Conservation (phyloP, 2,888 invertebrate genomes). For the Papilio protenor region DNA sequence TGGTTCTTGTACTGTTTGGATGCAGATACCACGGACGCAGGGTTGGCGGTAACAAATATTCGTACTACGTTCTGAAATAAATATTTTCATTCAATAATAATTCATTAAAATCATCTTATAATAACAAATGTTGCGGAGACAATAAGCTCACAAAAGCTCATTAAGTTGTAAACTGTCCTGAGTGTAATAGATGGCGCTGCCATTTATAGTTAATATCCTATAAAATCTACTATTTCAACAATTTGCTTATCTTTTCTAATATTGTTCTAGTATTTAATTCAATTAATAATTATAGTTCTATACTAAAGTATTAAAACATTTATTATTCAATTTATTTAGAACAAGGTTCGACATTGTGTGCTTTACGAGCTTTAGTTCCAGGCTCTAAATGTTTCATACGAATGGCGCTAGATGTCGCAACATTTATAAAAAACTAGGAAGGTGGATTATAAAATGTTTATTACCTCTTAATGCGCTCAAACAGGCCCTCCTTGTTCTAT, state of each 20-base stretch:
- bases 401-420: conserved; percentile 12
- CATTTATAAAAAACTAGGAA: not conserved
- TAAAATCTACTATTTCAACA: not conserved
- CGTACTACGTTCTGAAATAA: conserved; percentile 68
- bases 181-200: not conserved
- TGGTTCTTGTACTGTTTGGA: conserved; percentile 86
- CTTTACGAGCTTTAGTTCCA: not conserved
- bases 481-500: conserved; percentile 85
- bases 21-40: conserved; percentile 87
- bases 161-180: not conserved
- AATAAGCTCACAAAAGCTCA: not conserved
- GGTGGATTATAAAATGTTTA: conserved; percentile 3
- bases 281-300: not conserved
- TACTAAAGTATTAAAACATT: not conserved
- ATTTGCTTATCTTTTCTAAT: not conserved
- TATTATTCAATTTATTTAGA: not conserved
- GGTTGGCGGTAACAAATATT: conserved; percentile 87
- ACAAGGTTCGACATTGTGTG: not conserved
- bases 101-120: not conserved
- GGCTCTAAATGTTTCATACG: not conserved
- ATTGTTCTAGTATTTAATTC: not conserved
- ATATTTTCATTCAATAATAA: not conserved
- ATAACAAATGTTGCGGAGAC: not conserved
- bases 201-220: not conserved
- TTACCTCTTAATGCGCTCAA: conserved; percentile 86